phyloP scores from a whole-genome alignment of 1,140 invertebrate species.

The Neodiprion fabricii region DNA sequence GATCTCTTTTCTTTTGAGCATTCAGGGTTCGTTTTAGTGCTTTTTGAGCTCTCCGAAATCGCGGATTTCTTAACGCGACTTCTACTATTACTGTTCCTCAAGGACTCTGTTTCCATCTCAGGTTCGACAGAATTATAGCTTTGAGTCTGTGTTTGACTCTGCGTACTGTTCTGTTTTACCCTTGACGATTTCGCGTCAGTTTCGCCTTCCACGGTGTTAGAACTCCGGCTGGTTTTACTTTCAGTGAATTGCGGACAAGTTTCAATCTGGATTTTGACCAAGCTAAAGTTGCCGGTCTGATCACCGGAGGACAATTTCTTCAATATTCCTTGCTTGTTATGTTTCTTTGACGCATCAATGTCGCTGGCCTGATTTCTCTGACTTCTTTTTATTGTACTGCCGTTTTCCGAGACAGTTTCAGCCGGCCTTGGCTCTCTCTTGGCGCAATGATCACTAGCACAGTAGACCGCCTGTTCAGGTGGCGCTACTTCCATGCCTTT shows the following conservation, averaged over 20 bases:
- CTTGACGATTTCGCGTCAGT: constrained; percentile 33
- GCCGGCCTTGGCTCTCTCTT: no score
- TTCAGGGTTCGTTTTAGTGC: constrained; percentile 18
- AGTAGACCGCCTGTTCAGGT: no score
- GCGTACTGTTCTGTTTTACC: constrained; percentile 23
- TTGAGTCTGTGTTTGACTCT: constrained; percentile 22
- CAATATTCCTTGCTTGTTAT: constrained; percentile 12
- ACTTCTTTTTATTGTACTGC: constrained; percentile 22
- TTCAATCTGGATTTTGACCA: neutral
- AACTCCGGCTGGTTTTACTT: neutral
- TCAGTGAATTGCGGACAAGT: neutral
- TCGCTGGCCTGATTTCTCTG: constrained; percentile 18
- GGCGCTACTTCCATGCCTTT: no score
- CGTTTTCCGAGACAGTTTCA: no score
- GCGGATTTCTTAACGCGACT: constrained; percentile 8
- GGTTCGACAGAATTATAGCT: neutral
- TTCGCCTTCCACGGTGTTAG: constrained; percentile 28
- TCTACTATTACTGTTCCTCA: constrained; percentile 15
- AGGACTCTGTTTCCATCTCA: constrained; percentile 27
- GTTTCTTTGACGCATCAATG: constrained; percentile 32
- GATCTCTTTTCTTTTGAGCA: constrained; percentile 24
- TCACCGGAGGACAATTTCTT: constrained; percentile 7
- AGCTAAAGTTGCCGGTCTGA: neutral
- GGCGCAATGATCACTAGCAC: no score
- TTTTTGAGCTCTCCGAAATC: constrained; percentile 15